phyloP scores from a whole-genome alignment of 2,113 vertebrate genomes.

The Cyprinodon tularosa region DNA sequence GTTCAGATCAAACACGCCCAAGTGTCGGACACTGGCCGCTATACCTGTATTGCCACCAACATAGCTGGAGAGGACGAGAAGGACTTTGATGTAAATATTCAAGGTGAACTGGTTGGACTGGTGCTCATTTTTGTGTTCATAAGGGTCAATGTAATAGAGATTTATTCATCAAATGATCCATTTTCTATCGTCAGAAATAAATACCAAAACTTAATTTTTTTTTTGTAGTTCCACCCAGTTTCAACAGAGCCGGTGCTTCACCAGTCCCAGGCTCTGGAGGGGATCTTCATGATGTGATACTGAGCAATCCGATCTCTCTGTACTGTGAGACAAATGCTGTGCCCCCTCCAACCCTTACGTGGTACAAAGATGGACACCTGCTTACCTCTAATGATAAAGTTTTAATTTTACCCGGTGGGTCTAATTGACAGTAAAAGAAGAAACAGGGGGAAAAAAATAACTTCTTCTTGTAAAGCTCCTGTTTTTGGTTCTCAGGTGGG shows the following conservation, averaged over 20 bases:
- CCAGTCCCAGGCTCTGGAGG: constrained; percentile 67
- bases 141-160: constrained; percentile 10
- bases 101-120: constrained; percentile 87
- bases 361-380: constrained; percentile 89
- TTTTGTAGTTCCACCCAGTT: constrained; percentile 90
- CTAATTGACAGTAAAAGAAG: neutral
- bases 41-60: constrained; percentile 93
- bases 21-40: constrained; percentile 92
- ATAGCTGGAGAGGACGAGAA: constrained; percentile 95
- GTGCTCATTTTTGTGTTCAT: constrained; percentile 38
- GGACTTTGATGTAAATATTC: constrained; percentile 99
- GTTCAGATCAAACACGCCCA: constrained; percentile 88
- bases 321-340: constrained; percentile 94
- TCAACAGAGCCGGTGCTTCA: constrained; percentile 78
- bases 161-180: neutral
- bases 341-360: constrained; percentile 91
- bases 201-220: neutral
- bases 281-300: constrained; percentile 86
- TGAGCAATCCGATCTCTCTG: constrained; percentile 91
- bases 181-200: neutral
- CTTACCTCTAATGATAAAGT: constrained; percentile 87
- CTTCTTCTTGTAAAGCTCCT: neutral
- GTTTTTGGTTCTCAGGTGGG: constrained; percentile 81
- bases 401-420: constrained; percentile 89
- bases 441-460: neutral